Percentiles rank a stretch among this genome's conserved stretches.
Evolutionary conservation across 1,140 invertebrate genomes (phyloP).

Genomic region (Drosophila repleta): DNA sequence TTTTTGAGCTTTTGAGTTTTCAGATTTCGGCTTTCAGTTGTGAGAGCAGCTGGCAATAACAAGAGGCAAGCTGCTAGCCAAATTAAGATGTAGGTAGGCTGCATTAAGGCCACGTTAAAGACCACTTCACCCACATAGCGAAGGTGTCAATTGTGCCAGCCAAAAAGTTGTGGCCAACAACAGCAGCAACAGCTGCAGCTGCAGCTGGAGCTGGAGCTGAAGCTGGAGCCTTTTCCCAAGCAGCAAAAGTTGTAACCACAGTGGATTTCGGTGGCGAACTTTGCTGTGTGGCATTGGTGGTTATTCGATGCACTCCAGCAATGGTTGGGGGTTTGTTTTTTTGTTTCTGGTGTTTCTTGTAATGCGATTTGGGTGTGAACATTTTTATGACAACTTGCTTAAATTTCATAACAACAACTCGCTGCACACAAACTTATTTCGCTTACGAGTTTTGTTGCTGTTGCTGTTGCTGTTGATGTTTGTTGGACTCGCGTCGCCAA

Average conservation of each 20-base stretch:
- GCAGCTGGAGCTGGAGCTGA: conserved; percentile 6
- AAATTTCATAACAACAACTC: conserved; percentile 73
- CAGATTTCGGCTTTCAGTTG: too few relatives aligned
- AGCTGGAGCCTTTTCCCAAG: conserved; percentile 42
- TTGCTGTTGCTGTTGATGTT: conserved; percentile 14
- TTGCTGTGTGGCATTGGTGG: conserved; percentile 49
- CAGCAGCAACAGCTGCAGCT: conserved; percentile 23
- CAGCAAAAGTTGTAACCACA: conserved; percentile 74
- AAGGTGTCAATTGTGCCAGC: conserved; percentile 74
- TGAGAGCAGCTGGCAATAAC: conserved; percentile 56
- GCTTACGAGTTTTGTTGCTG: conserved; percentile 46
- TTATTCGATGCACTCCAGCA: conserved; percentile 40
- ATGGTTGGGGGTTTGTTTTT: conserved; percentile 7
- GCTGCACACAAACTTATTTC: conserved; percentile 70
- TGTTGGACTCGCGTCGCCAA: conserved; percentile 28
- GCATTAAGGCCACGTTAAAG: conserved; percentile 40
- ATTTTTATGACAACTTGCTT: conserved; percentile 82
- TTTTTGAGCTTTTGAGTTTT: not conserved
- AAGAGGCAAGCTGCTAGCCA: conserved; percentile 30
- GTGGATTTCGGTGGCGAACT: conserved; percentile 58
- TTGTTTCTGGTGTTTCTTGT: conserved; percentile 36
- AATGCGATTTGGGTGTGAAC: conserved; percentile 63
- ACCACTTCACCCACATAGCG: conserved; percentile 46
- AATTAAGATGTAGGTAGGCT: conserved; percentile 33
- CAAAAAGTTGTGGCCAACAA: conserved; percentile 69